Conservation (phyloP, 1,140 invertebrate genomes). For the Rhagoletis pomonella region DNA sequence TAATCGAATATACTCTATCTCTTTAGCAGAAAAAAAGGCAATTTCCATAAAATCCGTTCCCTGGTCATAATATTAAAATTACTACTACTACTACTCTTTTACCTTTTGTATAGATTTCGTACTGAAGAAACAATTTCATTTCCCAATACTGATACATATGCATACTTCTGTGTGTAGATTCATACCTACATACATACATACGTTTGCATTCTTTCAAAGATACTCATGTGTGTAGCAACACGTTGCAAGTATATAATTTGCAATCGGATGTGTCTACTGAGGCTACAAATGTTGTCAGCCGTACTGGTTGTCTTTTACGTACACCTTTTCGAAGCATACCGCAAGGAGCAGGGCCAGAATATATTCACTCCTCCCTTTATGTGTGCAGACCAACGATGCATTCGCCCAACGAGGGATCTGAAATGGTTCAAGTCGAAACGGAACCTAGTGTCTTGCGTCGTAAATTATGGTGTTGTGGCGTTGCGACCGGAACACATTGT, state of each 20-base stretch:
- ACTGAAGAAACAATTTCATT: too few relatives aligned
- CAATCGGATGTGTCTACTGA: constrained; percentile 55
- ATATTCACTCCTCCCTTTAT: background rate
- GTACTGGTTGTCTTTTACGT: background rate
- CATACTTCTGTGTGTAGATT: too few relatives aligned
- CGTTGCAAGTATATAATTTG: constrained; percentile 36
- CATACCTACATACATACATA: background rate
- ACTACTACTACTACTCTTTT: too few relatives aligned
- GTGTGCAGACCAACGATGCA: background rate
- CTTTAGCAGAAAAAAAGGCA: too few relatives aligned
- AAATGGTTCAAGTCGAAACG: constrained; percentile 30
- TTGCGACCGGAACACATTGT: constrained; percentile 55
- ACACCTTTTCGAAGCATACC: constrained; percentile 35
- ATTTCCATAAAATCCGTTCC: too few relatives aligned
- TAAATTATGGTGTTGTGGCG: constrained; percentile 53
- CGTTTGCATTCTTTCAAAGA: background rate
- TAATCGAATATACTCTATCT: too few relatives aligned
- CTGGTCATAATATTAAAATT: too few relatives aligned
- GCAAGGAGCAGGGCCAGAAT: constrained; percentile 42
- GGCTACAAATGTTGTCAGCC: constrained; percentile 40
- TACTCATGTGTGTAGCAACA: background rate
- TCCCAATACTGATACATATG: background rate
- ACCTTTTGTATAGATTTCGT: too few relatives aligned
- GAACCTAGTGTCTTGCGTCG: constrained; percentile 57
- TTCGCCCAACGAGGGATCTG: background rate